Base-by-base conservation (phyloP, 2,797 vertebrate genomes). In the Epinephelus awoara region DNA sequence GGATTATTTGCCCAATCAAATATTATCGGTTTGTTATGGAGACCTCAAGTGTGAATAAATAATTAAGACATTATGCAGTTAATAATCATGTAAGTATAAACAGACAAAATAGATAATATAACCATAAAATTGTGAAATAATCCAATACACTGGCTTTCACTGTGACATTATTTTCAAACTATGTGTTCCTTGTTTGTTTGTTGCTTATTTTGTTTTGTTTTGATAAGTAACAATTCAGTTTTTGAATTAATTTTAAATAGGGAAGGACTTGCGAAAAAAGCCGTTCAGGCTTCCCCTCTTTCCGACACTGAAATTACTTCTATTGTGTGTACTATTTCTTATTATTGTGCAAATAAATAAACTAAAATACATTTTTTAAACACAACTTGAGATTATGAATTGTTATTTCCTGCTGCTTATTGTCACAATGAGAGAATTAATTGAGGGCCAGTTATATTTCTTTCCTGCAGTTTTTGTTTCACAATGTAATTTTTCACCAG, bases 1-100 rank as follows among this genome's bases (percentile, higher is more conserved):
- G 66, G n/a, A 69, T 63, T 12, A 29, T 71, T 58, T 62, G 23
- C 25, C 58, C 46, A 52, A 72, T 66, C 25, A 70, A 67, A 84
- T 65, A 40, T 56, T 18, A 65, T 42, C 21, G 34, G 17, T 49
- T 67, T 27, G 58, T 67, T 27, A 55, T 51, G 59, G 59, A 78
- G 56, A 82, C 49, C 62, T 21, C 77, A 58, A 66, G 56, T 61
- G 40, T 63, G 74, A 68, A 55, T 18, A 29, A 21, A 12, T 38
- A 23, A 58, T 73, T 68, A 44, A 71, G 57, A 72, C 57, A 51
- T 21, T 40, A 23, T 52, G 23, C 17, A 57, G 21, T 14, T 7
- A 29, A 66, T 2, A 19, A 18, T 58, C 1, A 71, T 21, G 40
- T 1, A 0, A 27, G 69, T 63, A 47, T 50, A 58, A 18, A 52